A percentile compares a stretch with the other conserved stretches of the same genome.
These are phyloP conservation scores for Artemia sp. DNA, from an alignment of 2,888 invertebrate species.

Conservation along the genomic window DNA sequence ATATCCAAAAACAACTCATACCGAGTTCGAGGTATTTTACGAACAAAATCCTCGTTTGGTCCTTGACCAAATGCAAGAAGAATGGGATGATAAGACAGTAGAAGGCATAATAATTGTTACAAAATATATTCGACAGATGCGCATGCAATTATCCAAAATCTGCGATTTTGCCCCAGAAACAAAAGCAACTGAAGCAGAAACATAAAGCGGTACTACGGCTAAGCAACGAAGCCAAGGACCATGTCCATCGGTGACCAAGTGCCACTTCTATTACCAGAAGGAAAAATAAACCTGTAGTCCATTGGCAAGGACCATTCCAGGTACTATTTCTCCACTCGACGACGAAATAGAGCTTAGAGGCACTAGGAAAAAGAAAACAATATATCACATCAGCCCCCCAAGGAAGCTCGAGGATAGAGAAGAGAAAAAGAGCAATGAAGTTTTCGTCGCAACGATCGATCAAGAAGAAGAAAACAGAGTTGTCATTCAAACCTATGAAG, in stretches of 20 bases:
- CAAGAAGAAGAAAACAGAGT: conserved; percentile 9
- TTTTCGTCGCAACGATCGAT: conserved; percentile 7
- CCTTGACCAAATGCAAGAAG: background rate
- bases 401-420: background rate
- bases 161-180: conserved; percentile 18
- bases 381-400: background rate
- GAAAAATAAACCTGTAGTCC: background rate
- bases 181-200: conserved; percentile 9
- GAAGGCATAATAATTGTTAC: conserved; percentile 16
- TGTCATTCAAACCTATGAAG: conserved; percentile 9
- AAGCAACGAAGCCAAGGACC: conserved; percentile 1
- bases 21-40: background rate
- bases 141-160: conserved; percentile 21
- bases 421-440: conserved; percentile 1
- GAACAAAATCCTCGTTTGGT: too few relatives aligned
- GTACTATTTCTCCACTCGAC: background rate
- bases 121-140: conserved; percentile 23
- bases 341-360: conserved; percentile 3
- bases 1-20: background rate
- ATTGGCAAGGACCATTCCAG: conserved; percentile 3
- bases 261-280: background rate
- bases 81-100: background rate
- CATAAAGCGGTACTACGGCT: background rate
- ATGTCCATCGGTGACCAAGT: conserved; percentile 9
- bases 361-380: conserved; percentile 12